Percentiles rank a stretch among this genome's conserved stretches.
phyloP scores from a whole-genome alignment of 2,113 vertebrate genomes.

The Parotia lawesii region DNA sequence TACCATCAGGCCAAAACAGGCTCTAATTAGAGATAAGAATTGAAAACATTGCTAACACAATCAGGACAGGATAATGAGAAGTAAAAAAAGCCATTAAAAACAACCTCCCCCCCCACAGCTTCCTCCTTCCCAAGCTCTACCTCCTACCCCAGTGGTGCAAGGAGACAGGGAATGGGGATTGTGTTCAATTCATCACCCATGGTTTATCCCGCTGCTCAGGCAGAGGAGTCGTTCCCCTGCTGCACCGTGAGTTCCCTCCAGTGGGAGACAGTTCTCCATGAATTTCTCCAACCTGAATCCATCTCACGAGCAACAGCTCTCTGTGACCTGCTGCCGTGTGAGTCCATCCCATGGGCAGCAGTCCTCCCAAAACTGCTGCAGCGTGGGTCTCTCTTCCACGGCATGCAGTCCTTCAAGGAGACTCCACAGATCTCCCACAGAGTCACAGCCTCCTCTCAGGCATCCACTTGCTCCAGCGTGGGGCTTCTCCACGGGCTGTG shows the following conservation, averaged over 20 bases:
- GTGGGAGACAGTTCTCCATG: background rate
- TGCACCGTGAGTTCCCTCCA: background rate
- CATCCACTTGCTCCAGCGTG: rapidly evolving
- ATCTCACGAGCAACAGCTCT: background rate
- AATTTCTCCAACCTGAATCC: background rate
- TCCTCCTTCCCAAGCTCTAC: no score
- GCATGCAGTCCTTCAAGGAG: no score
- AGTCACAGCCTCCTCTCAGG: background rate
- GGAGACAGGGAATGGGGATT: background rate
- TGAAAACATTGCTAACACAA: background rate
- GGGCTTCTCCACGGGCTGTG: rapidly evolving
- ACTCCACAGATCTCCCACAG: background rate
- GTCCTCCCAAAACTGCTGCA: background rate
- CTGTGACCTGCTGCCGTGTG: background rate
- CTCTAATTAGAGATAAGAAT: background rate
- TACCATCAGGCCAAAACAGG: background rate
- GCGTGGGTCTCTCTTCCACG: rapidly evolving
- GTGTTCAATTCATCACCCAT: background rate
- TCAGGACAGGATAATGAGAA: background rate
- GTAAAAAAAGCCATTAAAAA: background rate
- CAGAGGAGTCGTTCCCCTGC: background rate
- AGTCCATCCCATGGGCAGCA: background rate
- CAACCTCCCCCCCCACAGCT: rapidly evolving
- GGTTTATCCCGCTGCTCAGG: background rate
- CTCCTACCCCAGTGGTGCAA: background rate